A percentile compares a stretch with the other conserved stretches of the same genome.
Conservation (phyloP, 2,113 vertebrate genomes). For the Corythornis madagascariensis region DNA sequence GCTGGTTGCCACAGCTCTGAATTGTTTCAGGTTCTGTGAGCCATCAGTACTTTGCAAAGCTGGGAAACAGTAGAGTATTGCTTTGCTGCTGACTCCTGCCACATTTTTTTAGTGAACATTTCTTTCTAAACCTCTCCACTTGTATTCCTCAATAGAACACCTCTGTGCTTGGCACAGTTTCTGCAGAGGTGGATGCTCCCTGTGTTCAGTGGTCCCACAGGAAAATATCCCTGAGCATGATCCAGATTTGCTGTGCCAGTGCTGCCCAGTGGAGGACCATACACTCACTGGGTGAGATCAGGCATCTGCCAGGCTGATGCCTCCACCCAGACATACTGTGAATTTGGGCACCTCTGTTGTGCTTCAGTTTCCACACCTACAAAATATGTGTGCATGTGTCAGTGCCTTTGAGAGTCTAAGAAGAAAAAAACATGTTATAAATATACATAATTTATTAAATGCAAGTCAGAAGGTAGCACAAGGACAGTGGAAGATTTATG, state of each 20-base stretch:
- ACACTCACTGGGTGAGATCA: not conserved
- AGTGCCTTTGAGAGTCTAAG: not conserved
- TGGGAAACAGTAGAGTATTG: not conserved
- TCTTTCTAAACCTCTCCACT: not conserved
- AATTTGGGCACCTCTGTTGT: not conserved
- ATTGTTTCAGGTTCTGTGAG: not conserved
- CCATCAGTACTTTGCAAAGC: not conserved
- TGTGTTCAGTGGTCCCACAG: not conserved
- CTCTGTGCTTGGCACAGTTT: accelerated
- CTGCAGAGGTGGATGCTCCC: not conserved
- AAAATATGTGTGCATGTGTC: not conserved
- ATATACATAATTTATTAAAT: not conserved
- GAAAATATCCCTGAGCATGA: not conserved
- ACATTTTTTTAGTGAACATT: not conserved
- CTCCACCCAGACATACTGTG: not conserved
- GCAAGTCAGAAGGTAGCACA: not conserved
- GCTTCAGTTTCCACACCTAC: not conserved
- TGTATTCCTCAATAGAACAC: not conserved
- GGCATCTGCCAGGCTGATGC: not conserved
- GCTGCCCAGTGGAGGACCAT: not conserved
- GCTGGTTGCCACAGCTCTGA: not conserved
- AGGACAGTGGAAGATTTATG: not conserved
- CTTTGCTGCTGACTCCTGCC: not conserved
- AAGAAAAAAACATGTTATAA: not conserved
- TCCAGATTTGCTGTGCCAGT: accelerated